Evolutionary conservation across 2,113 vertebrate genomes (phyloP).

Genomic region (Upupa epops): DNA sequence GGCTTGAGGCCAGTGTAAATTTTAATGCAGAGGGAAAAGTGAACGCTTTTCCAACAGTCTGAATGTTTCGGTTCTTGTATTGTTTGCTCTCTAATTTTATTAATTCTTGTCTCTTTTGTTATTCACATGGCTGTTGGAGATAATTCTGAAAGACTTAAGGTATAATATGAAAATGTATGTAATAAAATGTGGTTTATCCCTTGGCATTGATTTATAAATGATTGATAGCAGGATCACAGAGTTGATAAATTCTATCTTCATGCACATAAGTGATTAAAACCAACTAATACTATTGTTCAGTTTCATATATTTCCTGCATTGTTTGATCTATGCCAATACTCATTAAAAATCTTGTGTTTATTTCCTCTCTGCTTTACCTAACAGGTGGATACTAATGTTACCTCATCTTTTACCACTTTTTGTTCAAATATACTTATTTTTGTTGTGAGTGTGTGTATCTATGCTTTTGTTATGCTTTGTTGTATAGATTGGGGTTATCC

Average conservation of each 20-base stretch:
- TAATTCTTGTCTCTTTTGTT: neutral
- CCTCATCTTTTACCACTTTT: neutral
- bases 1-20: conserved; percentile 45
- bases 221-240: neutral
- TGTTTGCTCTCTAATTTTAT: conserved; percentile 12
- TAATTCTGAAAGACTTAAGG: neutral
- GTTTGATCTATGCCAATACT: neutral
- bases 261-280: neutral
- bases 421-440: neutral
- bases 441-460: rapidly evolving
- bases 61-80: neutral
- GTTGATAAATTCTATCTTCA: neutral
- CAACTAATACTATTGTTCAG: rapidly evolving
- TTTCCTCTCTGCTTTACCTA: neutral
- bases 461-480: neutral
- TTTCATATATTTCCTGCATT: neutral
- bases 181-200: neutral
- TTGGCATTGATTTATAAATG: neutral
- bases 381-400: neutral
- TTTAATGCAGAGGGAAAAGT: neutral
- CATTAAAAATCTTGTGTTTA: neutral
- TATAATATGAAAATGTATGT: neutral
- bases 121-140: neutral
- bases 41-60: neutral
- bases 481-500: neutral